Evolutionary conservation across 2,113 vertebrate genomes (phyloP).

Genomic region (Rhynchomys soricoides): DNA sequence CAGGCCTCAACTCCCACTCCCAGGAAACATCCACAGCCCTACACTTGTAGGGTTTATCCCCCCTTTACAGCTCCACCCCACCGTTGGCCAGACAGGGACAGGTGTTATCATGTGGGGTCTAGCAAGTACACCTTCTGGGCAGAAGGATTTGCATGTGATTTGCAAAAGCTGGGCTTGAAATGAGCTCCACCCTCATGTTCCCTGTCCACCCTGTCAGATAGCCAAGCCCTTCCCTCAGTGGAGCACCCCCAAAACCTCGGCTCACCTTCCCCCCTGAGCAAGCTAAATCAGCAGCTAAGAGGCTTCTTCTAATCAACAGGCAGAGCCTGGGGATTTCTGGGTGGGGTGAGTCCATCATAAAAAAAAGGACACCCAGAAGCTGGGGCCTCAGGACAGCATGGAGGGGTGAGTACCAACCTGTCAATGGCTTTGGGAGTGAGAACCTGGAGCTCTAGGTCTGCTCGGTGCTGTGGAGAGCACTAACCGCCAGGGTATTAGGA

Average conservation of each 20-base stretch:
- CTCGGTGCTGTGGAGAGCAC: not conserved
- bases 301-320: not conserved
- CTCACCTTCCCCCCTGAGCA: not conserved
- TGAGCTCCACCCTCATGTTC: not conserved
- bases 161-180: slow-evolving; percentile 29
- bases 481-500: not conserved
- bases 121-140: not conserved
- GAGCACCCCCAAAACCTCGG: not conserved
- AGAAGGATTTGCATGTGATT: slow-evolving; percentile 56
- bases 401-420: not conserved
- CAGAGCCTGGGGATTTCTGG: not conserved
- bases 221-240: not conserved
- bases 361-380: not conserved
- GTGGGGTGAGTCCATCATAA: too few species aligned
- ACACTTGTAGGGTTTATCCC: not conserved
- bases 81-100: not conserved
- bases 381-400: not conserved
- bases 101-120: not conserved
- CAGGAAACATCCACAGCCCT: not conserved
- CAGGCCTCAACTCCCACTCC: not conserved
- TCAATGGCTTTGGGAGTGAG: not conserved
- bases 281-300: not conserved
- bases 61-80: not conserved
- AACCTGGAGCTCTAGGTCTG: not conserved
- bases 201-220: not conserved